These are phyloP conservation scores for Drosophila trapezifrons DNA, from an alignment of 1,140 invertebrate genomes.

Conservation along the genomic window DNA sequence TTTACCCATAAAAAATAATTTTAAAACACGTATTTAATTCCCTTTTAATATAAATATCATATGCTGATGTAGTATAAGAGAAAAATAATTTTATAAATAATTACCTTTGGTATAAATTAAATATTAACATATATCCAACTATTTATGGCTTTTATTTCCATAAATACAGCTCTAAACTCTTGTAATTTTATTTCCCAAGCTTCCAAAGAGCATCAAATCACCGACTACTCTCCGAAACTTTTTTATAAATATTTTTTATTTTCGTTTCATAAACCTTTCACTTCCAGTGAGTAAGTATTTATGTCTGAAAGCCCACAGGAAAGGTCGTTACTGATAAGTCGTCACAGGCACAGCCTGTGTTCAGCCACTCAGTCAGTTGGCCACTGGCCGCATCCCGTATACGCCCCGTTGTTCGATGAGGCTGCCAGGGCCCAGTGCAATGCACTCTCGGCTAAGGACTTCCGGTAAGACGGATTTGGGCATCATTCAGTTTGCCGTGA, in stretches of 20 bases:
- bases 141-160: background rate
- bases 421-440: conserved; percentile 34
- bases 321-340: conserved; percentile 78
- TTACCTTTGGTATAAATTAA: no score
- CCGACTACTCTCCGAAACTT: background rate
- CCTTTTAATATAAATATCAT: background rate
- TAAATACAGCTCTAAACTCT: no score
- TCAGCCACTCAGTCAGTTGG: conserved; percentile 22
- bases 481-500: conserved; percentile 26
- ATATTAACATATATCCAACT: background rate
- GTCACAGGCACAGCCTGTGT: conserved; percentile 18
- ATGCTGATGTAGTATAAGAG: no score
- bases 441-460: conserved; percentile 44
- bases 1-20: no score
- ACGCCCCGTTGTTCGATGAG: conserved; percentile 22
- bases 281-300: conserved; percentile 36
- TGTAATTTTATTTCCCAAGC: no score
- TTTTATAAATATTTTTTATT: conserved; percentile 41
- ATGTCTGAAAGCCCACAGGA: conserved; percentile 36
- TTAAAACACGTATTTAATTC: no score
- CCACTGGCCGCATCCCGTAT: conserved; percentile 19
- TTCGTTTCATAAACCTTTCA: conserved; percentile 35
- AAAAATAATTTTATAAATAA: background rate
- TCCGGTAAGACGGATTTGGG: conserved; percentile 57
- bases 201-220: background rate